These are phyloP conservation scores for Recurvirostra avosetta DNA, from an alignment of 2,113 vertebrate genomes.

Conservation along the genomic window DNA sequence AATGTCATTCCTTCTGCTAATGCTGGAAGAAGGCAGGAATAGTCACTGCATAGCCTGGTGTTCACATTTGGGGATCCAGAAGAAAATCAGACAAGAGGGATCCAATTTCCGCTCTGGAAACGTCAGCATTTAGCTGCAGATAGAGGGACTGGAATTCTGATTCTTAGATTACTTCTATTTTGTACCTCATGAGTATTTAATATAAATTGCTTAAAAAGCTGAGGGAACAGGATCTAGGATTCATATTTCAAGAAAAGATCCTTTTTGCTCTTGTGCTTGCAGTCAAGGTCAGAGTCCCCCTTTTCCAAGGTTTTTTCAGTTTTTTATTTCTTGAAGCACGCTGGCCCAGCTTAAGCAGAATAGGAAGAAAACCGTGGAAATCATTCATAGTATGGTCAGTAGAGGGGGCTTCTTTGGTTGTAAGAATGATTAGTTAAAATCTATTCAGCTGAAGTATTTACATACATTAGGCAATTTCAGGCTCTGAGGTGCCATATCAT, in stretches of 20 bases:
- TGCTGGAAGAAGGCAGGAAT: not conserved
- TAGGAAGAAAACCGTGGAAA: not conserved
- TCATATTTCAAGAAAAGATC: not conserved
- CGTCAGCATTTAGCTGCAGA: not conserved
- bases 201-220: not conserved
- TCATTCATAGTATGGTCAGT: not conserved
- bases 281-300: rapidly evolving
- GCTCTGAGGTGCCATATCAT: not conserved
- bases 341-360: not conserved
- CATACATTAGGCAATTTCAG: not conserved
- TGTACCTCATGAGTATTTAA: not conserved
- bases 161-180: not conserved
- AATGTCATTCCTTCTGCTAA: rapidly evolving
- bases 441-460: not conserved
- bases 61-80: not conserved
- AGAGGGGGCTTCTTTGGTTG: not conserved
- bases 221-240: not conserved
- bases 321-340: not conserved
- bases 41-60: not conserved
- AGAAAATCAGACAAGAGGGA: not conserved
- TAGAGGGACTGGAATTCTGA: not conserved
- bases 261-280: not conserved
- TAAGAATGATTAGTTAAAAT: not conserved
- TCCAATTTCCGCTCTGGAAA: not conserved
- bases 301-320: not conserved